phyloP scores from a whole-genome alignment of 2,888 invertebrate genomes.

The Oegoconia quadripuncta region DNA sequence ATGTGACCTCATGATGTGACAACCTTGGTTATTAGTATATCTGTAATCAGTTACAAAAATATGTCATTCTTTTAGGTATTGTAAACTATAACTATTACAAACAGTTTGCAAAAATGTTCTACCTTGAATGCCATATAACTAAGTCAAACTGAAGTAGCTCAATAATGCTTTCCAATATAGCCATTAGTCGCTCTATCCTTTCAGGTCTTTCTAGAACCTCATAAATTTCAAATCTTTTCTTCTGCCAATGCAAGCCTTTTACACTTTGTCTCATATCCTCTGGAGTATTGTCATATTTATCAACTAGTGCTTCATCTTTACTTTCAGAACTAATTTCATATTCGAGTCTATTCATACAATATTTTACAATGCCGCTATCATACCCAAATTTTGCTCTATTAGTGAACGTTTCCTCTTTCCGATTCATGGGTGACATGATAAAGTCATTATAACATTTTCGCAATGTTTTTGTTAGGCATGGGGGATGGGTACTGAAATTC shows the following conservation, averaged over 20 bases:
- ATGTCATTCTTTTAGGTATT: no score
- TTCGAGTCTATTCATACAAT: slow-evolving; percentile 60
- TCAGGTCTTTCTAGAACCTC: slow-evolving; percentile 53
- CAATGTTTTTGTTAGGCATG: slow-evolving; percentile 46
- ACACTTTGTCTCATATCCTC: slow-evolving; percentile 54
- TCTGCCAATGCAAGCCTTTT: slow-evolving; percentile 60
- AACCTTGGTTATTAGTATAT: slow-evolving; percentile 46
- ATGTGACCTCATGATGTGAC: slow-evolving; percentile 52
- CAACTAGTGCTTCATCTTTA: slow-evolving; percentile 49
- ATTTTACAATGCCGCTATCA: slow-evolving; percentile 57
- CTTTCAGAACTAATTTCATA: slow-evolving; percentile 54
- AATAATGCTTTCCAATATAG: slow-evolving; percentile 67
- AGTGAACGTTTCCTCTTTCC: slow-evolving; percentile 52
- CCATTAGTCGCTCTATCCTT: slow-evolving; percentile 72
- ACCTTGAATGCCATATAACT: slow-evolving; percentile 76
- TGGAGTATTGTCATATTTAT: slow-evolving; percentile 51
- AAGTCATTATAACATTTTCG: slow-evolving; percentile 56
- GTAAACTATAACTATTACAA: no score
- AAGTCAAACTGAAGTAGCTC: slow-evolving; percentile 78
- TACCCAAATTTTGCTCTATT: slow-evolving; percentile 48
- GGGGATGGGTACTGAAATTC: slow-evolving; percentile 59
- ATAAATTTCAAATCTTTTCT: slow-evolving; percentile 61
- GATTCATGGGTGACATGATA: slow-evolving; percentile 51
- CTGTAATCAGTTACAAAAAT: slow-evolving; percentile 34
- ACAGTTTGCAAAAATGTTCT: slow-evolving; percentile 19